Evolutionary conservation across 2,113 vertebrate species (phyloP).

Genomic region (Strix uralensis): DNA sequence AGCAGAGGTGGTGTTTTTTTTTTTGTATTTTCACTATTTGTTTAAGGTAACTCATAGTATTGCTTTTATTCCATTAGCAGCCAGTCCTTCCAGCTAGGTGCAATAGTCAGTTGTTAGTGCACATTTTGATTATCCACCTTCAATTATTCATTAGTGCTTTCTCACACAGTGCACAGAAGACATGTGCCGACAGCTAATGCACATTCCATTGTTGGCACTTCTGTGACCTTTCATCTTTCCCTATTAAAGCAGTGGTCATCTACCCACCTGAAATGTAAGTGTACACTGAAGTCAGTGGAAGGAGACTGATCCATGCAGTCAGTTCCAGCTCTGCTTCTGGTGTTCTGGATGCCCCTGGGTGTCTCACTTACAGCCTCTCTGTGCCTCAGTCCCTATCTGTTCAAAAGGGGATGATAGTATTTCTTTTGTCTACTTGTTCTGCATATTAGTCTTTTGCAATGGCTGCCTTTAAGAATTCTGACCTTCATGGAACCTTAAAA

Average conservation of each 20-base stretch:
- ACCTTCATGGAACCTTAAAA: neutral
- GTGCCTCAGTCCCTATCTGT: neutral
- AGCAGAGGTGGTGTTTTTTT: neutral
- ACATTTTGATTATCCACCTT: neutral
- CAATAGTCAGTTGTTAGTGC: neutral
- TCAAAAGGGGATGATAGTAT: neutral
- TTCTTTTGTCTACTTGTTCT: neutral
- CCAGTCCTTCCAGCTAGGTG: neutral
- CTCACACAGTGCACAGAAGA: neutral
- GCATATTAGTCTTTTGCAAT: neutral
- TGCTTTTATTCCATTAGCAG: neutral
- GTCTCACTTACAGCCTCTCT: neutral
- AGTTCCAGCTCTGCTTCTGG: neutral
- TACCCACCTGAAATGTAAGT: neutral
- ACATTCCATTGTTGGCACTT: neutral
- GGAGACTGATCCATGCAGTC: too few species aligned
- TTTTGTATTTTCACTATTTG: neutral
- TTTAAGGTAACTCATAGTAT: neutral
- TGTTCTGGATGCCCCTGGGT: neutral
- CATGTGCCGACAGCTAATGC: accelerated
- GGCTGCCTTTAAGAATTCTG: neutral
- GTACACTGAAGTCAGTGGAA: neutral
- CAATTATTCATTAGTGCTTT: neutral
- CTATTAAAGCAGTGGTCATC: neutral
- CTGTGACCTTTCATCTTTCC: neutral